Evolutionary conservation across 2,797 vertebrate species (phyloP).

Genomic region (Gephyroberyx darwinii): DNA sequence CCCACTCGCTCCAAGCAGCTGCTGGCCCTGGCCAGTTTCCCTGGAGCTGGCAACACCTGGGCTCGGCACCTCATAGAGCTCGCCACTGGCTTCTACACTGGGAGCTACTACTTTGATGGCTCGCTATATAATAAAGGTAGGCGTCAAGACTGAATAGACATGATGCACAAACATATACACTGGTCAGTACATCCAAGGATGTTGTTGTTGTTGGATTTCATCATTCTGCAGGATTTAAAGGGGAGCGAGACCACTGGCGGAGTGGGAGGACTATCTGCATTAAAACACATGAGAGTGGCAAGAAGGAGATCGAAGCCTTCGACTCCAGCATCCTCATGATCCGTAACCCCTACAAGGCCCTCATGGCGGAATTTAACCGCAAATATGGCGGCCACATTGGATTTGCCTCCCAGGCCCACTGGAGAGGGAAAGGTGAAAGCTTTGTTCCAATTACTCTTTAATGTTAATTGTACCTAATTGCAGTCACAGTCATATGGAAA

Average conservation of each 20-base stretch:
- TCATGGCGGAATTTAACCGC: constrained; percentile 98
- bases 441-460: not conserved
- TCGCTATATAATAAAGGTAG: constrained; percentile 98
- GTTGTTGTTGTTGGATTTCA: constrained; percentile 9
- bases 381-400: constrained; percentile 96
- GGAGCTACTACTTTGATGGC: constrained; percentile 98
- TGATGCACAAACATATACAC: not conserved
- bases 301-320: constrained; percentile 94
- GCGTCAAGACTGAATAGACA: not conserved
- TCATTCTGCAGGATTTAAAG: constrained; percentile 87
- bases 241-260: constrained; percentile 95
- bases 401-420: constrained; percentile 94
- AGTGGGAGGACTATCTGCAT: constrained; percentile 94
- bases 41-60: constrained; percentile 96
- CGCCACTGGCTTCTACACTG: constrained; percentile 95
- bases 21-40: constrained; percentile 94
- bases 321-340: constrained; percentile 92
- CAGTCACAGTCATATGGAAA: not conserved
- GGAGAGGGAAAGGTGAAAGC: constrained; percentile 93
- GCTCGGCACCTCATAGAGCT: constrained; percentile 95
- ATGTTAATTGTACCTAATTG: too few relatives aligned
- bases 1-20: constrained; percentile 87
- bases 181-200: not conserved
- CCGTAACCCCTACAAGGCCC: constrained; percentile 96
- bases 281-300: constrained; percentile 96